phyloP scores from a whole-genome alignment of 2,888 invertebrate genomes.

The Flexamia atlantica region DNA sequence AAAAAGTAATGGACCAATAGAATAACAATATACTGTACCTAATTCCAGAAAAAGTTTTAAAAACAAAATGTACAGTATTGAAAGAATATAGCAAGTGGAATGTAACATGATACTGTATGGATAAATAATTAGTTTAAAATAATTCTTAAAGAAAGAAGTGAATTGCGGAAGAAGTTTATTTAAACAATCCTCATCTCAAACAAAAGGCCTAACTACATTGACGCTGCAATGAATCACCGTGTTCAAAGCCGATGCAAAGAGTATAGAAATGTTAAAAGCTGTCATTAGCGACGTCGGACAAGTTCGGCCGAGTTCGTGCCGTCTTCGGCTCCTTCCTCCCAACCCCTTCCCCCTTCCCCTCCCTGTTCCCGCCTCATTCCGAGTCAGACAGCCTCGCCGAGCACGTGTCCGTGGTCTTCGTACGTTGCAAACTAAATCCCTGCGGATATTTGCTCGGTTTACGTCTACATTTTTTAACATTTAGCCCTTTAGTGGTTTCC shows the following conservation, averaged over 20 bases:
- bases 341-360: neutral
- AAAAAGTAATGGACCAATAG: too few relatives aligned
- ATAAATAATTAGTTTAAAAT: too few relatives aligned
- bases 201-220: neutral
- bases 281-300: slow-evolving; percentile 6
- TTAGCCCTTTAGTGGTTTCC: neutral
- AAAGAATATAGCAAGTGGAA: too few relatives aligned
- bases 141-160: too few relatives aligned
- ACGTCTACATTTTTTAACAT: neutral
- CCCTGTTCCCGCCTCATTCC: neutral
- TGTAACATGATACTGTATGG: too few relatives aligned
- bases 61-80: too few relatives aligned
- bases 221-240: slow-evolving; percentile 12
- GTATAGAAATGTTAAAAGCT: slow-evolving; percentile 38
- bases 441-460: slow-evolving; percentile 30
- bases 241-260: slow-evolving; percentile 19
- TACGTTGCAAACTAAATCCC: slow-evolving; percentile 24
- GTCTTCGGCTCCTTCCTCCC: slow-evolving; percentile 22
- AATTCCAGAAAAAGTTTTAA: too few relatives aligned
- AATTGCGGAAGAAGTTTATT: neutral
- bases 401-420: neutral
- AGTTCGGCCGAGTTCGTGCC: slow-evolving; percentile 14
- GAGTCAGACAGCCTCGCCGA: slow-evolving; percentile 17
- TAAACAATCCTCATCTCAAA: neutral
- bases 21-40: too few relatives aligned